phyloP scores from a whole-genome alignment of 2,888 invertebrate species.

The Synanthedon myopaeformis region DNA sequence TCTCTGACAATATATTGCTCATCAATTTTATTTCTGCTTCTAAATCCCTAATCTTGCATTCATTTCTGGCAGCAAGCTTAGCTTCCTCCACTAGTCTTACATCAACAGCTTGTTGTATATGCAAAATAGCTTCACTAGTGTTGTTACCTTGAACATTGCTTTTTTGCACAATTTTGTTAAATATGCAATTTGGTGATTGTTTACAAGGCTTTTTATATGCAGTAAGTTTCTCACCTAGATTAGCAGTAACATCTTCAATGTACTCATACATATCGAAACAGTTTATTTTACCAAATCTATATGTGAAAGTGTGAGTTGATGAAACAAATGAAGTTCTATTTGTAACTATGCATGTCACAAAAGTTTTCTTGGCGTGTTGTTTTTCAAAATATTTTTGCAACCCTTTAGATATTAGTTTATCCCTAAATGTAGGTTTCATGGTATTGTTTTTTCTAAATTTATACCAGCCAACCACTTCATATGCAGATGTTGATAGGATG shows the following conservation, averaged over 20 bases:
- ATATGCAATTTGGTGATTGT: slow-evolving; percentile 42
- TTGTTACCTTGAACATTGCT: slow-evolving; percentile 47
- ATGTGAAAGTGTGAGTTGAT: slow-evolving; percentile 73
- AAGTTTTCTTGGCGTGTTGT: slow-evolving; percentile 66
- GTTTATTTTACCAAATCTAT: slow-evolving; percentile 72
- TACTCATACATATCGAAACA: slow-evolving; percentile 66
- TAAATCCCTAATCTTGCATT: slow-evolving; percentile 46
- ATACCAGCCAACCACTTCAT: slow-evolving; percentile 77
- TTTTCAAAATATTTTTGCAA: slow-evolving; percentile 70
- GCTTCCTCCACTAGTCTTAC: slow-evolving; percentile 48
- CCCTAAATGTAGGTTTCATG: slow-evolving; percentile 71
- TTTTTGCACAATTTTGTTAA: slow-evolving; percentile 52
- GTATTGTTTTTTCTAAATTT: slow-evolving; percentile 69
- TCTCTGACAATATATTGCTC: slow-evolving; percentile 49
- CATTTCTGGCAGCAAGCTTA: slow-evolving; percentile 49
- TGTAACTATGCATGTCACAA: slow-evolving; percentile 73
- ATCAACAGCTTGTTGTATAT: slow-evolving; percentile 56
- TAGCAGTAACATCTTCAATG: slow-evolving; percentile 65
- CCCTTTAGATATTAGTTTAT: slow-evolving; percentile 73
- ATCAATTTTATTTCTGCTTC: slow-evolving; percentile 61
- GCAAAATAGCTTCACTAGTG: slow-evolving; percentile 49
- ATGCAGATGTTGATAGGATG: slow-evolving; percentile 62
- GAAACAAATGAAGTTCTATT: slow-evolving; percentile 57
- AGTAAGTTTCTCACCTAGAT: slow-evolving; percentile 61
- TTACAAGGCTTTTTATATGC: slow-evolving; percentile 52